These are phyloP conservation scores for Ennomos fuscantarius DNA, from an alignment of 2,888 invertebrate genomes.

Conservation along the genomic window DNA sequence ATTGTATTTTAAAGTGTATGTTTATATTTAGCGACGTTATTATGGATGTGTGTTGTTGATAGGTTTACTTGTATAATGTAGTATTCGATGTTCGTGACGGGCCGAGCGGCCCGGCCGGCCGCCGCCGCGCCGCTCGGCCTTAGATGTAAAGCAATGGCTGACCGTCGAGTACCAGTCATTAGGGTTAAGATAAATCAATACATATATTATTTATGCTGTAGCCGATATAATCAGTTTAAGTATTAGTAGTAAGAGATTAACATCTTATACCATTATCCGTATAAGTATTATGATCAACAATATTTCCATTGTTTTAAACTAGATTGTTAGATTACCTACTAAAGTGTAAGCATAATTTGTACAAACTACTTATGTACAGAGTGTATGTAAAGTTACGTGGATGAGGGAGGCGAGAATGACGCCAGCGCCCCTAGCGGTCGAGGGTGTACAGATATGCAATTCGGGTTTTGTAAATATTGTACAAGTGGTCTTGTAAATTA, in stretches of 20 bases:
- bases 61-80: constrained; percentile 25
- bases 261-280: constrained; percentile 80
- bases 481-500: constrained; percentile 79
- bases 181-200: constrained; percentile 63
- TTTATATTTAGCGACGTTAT: constrained; percentile 52
- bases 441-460: constrained; percentile 45
- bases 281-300: constrained; percentile 82
- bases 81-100: constrained; percentile 8
- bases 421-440: constrained; percentile 30
- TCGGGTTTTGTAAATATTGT: constrained; percentile 80
- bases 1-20: constrained; percentile 63
- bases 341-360: constrained; percentile 72
- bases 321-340: constrained; percentile 65
- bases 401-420: constrained; percentile 31
- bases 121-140: constrained; percentile 22
- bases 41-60: constrained; percentile 49
- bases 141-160: constrained; percentile 71
- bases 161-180: constrained; percentile 79
- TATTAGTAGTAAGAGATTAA: constrained; percentile 75
- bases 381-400: constrained; percentile 55
- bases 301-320: constrained; percentile 81
- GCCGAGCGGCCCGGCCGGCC: not conserved
- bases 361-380: constrained; percentile 82
- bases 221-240: constrained; percentile 69
- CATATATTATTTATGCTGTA: constrained; percentile 73